Base-by-base conservation (phyloP, 2,113 vertebrate genomes). In the crab-eating macaque (Macaca fascicularis) region DNA sequence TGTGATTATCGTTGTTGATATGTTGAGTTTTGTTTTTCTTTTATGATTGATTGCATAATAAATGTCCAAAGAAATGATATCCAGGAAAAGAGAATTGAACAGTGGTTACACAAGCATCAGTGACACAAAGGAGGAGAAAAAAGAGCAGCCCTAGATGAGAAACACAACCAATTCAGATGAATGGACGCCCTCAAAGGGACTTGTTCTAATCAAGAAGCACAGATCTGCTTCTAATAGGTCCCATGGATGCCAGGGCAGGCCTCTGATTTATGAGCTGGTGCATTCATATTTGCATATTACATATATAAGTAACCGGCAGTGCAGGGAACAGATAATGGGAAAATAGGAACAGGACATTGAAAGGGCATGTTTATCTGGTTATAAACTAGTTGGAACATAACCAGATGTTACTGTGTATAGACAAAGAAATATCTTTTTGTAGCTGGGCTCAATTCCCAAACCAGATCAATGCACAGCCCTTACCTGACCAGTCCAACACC, bases 201-300 rank as follows among this genome's bases (percentile, higher is more conserved):
- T 72, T 2, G 5, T 45, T 93, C 1, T 84, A 96, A 67, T 59
- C 38, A 61, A 97, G 45, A 95, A 64, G 79, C 74, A 86, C 83
- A 98, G 90, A 92, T 97, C 76, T 83, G 70, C 32, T 93, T 92
- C 55, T 98, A 98, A 98, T 69, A 93, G 95, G 70, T 76, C 48
- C 67, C 84, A 35, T 45, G 61, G 93, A 97, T 94, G 85, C 91
- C 38, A 67, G 22, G 72, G 74, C 94, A 97, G 90, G 95, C 27
- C 80, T 93, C 90, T 95, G 95, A 72, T 79, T 25, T 72, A 59
- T 17, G 1, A 96, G 91, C 20, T 20, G 9, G 35, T 45, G 30
- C 57, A 52, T 95, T 48, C 45, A 50, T 85, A 97, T 97, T 93
- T 87, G 88, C 94, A 79, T 89, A 95, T 95, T 97, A 97, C 83